Conservation (phyloP, 2,888 invertebrate genomes). For the Hypolimnas misippus region DNA sequence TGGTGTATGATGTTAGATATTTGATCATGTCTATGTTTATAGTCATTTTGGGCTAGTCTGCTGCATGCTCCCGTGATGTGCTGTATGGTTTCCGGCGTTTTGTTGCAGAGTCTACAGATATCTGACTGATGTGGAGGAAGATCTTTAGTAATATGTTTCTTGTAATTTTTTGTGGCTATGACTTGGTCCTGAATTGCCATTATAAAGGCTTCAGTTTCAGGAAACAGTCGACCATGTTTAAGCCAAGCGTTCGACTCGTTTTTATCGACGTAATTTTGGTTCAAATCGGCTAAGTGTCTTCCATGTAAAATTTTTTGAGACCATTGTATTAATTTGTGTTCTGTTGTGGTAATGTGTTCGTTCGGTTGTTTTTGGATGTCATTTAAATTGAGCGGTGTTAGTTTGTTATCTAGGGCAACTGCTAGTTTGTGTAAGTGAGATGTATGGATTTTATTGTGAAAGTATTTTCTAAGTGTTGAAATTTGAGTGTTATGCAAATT, state of each 20-base stretch:
- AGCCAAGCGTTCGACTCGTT: conserved; percentile 6
- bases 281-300: not conserved
- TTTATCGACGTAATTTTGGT: not conserved
- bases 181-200: conserved; percentile 52
- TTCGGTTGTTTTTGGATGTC: no score
- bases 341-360: no score
- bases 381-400: no score
- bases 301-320: not conserved
- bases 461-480: not conserved
- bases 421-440: no score
- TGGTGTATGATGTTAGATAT: conserved; percentile 19
- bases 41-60: conserved; percentile 34
- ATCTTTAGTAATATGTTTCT: conserved; percentile 35
- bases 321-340: not conserved
- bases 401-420: no score
- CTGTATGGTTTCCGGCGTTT: conserved; percentile 28
- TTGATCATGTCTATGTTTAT: conserved; percentile 20
- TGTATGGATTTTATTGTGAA: no score
- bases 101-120: conserved; percentile 32
- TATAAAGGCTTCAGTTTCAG: conserved; percentile 43
- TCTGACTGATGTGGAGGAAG: conserved; percentile 21
- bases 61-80: conserved; percentile 37
- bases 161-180: conserved; percentile 45
- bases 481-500: no score
- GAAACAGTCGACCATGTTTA: conserved; percentile 34